Conservation (phyloP, 2,797 vertebrate genomes). For the Trachops cirrhosus region DNA sequence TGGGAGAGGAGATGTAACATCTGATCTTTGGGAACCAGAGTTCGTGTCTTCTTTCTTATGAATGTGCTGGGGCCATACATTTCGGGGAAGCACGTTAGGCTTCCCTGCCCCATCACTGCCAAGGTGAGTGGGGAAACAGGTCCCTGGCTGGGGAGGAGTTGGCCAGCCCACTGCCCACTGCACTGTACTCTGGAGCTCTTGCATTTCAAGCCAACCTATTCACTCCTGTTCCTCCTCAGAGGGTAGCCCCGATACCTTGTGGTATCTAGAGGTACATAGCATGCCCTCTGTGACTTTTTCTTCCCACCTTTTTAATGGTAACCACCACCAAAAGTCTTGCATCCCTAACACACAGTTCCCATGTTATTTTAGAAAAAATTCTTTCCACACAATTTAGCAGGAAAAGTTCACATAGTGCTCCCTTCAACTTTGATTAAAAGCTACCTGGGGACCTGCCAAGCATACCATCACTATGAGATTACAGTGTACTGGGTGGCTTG, state of each 20-base stretch:
- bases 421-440: background rate
- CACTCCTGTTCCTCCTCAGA: background rate
- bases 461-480: rapidly evolving
- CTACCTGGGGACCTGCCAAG: background rate
- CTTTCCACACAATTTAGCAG: background rate
- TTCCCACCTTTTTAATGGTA: background rate
- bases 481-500: rapidly evolving
- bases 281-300: too few relatives aligned
- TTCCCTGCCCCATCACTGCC: background rate
- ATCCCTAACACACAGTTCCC: background rate
- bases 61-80: background rate
- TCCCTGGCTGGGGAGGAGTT: rapidly evolving
- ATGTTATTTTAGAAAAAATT: background rate
- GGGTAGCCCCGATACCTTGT: rapidly evolving
- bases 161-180: rapidly evolving
- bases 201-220: background rate
- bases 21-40: background rate
- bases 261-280: background rate
- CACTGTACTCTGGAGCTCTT: background rate
- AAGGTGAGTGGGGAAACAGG: background rate
- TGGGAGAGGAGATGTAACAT: background rate
- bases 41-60: background rate
- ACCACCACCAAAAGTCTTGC: background rate
- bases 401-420: rapidly evolving
- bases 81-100: background rate